phyloP scores from a whole-genome alignment of 2,797 vertebrate species.

The Nannoperca australis region DNA sequence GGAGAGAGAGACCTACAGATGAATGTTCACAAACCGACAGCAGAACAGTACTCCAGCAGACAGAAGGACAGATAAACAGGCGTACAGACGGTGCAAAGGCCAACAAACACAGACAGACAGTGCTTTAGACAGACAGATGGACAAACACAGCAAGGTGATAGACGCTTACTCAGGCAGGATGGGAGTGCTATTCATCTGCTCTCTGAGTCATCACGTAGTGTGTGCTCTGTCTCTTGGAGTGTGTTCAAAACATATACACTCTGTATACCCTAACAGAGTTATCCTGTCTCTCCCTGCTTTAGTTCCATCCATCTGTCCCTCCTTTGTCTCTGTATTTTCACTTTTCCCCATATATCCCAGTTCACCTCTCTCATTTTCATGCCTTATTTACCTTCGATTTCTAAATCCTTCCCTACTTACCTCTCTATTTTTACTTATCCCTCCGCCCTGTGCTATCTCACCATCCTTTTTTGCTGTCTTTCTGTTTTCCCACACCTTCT shows the following conservation, averaged over 20 bases:
- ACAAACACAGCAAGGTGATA: constrained; percentile 76
- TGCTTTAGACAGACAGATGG: constrained; percentile 72
- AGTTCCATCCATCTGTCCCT: constrained; percentile 44
- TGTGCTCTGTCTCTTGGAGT: constrained; percentile 56
- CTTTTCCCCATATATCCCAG: constrained; percentile 7
- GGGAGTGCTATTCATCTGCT: constrained; percentile 48
- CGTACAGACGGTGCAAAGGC: constrained; percentile 53
- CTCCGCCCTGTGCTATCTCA: not conserved
- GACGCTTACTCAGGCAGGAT: constrained; percentile 62
- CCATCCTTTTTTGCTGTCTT: not conserved
- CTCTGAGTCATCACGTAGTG: constrained; percentile 57
- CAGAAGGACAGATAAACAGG: constrained; percentile 66
- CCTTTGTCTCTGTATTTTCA: constrained; percentile 5
- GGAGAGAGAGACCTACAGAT: constrained; percentile 35
- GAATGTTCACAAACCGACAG: constrained; percentile 53
- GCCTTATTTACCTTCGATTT: not conserved
- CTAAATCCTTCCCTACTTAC: not conserved
- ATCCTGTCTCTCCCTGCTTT: constrained; percentile 24
- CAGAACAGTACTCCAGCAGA: constrained; percentile 36
- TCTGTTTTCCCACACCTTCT: not conserved
- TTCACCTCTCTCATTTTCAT: not conserved
- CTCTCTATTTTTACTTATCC: not conserved
- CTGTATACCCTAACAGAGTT: constrained; percentile 38
- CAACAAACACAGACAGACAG: constrained; percentile 67
- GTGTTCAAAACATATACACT: constrained; percentile 65